Conservation (phyloP, 1,140 invertebrate species). For the Asbolus verrucosus region DNA sequence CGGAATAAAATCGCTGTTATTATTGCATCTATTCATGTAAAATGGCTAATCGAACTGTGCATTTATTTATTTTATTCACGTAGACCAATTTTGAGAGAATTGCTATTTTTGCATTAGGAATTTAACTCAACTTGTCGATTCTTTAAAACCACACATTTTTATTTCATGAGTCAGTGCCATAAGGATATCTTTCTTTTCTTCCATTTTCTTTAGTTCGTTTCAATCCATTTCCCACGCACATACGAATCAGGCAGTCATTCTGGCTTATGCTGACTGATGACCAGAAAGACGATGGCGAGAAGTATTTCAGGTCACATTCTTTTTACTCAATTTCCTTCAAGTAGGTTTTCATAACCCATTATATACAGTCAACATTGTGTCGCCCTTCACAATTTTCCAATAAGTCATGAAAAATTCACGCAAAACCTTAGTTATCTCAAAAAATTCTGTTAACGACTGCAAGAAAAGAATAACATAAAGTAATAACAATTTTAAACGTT, state of each 20-base stretch:
- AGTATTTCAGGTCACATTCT: background rate
- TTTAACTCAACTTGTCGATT: conserved; percentile 2
- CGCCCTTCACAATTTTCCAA: too few species aligned
- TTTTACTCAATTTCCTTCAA: too few species aligned
- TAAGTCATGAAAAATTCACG: too few species aligned
- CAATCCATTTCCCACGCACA: conserved; percentile 17
- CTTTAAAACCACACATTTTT: conserved; percentile 9
- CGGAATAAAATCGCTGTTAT: conserved; percentile 2
- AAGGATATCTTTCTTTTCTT: conserved; percentile 6
- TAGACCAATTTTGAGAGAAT: background rate
- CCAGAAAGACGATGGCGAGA: background rate
- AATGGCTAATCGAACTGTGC: conserved; percentile 9
- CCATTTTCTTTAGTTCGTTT: conserved; percentile 11
- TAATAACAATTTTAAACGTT: too few species aligned
- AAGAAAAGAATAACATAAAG: too few species aligned
- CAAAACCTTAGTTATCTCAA: too few species aligned
- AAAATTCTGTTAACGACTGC: too few species aligned
- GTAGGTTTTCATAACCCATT: too few species aligned
- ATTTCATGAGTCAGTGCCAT: conserved; percentile 7
- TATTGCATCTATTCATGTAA: conserved; percentile 29
- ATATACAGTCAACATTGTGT: too few species aligned
- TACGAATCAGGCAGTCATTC: conserved; percentile 6
- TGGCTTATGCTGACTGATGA: conserved; percentile 7
- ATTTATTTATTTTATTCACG: background rate
- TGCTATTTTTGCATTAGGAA: background rate